Percentiles rank a stretch among this genome's conserved stretches.
phyloP scores from a whole-genome alignment of 2,888 invertebrate species.

The Volucella bombylans region DNA sequence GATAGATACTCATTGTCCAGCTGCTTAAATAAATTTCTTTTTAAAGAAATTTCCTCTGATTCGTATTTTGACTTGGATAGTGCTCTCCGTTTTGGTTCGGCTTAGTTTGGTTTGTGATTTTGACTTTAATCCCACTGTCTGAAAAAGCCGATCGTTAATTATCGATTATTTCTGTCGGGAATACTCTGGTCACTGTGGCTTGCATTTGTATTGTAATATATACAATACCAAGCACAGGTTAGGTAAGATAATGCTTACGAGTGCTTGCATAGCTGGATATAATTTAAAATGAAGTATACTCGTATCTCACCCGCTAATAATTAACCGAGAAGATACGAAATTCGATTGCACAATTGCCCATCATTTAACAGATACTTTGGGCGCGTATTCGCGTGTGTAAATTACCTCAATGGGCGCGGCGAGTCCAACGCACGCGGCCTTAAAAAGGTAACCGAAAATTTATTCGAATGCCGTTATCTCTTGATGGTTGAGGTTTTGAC shows the following conservation, averaged over 20 bases:
- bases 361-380: not conserved
- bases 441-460: conserved; percentile 37
- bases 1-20: no score
- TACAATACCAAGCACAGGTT: conserved; percentile 36
- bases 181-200: conserved; percentile 6
- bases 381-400: conserved; percentile 27
- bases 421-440: conserved; percentile 12
- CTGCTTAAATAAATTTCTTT: conserved; percentile 7
- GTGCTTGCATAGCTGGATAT: conserved; percentile 4
- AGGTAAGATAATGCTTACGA: conserved; percentile 34
- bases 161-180: conserved; percentile 19
- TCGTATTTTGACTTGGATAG: no score
- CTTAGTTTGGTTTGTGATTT: not conserved
- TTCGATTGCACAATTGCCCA: conserved; percentile 31
- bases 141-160: conserved; percentile 11
- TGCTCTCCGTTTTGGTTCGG: not conserved
- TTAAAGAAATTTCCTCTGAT: conserved; percentile 15
- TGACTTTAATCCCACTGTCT: conserved; percentile 27
- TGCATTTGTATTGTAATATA: no score
- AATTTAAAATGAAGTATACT: conserved; percentile 13
- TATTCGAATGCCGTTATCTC: conserved; percentile 33
- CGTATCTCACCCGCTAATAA: conserved; percentile 19
- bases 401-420: conserved; percentile 44
- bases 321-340: conserved; percentile 35
- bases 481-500: not conserved